Evolutionary conservation across 2,888 invertebrate genomes (phyloP).

Genomic region (Timema podura): DNA sequence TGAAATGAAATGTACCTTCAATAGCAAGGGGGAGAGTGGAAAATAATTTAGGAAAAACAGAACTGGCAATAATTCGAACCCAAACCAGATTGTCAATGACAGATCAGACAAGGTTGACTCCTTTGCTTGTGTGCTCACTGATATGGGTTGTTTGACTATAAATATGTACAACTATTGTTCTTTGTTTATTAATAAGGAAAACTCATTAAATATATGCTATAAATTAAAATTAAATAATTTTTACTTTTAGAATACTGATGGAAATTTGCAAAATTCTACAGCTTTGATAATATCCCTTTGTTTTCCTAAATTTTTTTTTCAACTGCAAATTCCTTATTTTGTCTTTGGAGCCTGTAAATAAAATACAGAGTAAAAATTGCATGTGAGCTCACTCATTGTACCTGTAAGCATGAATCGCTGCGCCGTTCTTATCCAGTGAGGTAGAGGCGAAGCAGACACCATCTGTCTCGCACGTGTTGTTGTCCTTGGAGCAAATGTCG

Average conservation of each 20-base stretch:
- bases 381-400: slow-evolving; percentile 48
- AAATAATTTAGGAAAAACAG: too few species aligned
- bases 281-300: background rate
- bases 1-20: too few species aligned
- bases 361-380: background rate
- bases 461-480: slow-evolving; percentile 82
- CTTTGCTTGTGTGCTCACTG: too few species aligned
- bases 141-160: too few species aligned
- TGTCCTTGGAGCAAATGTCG: slow-evolving; percentile 68
- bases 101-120: too few species aligned
- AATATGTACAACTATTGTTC: too few species aligned
- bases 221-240: background rate
- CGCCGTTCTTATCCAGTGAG: slow-evolving; percentile 53
- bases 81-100: too few species aligned
- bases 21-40: too few species aligned
- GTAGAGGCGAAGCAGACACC: slow-evolving; percentile 85
- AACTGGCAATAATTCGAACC: too few species aligned
- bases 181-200: too few species aligned
- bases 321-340: background rate
- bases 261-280: background rate
- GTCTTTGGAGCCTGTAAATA: background rate
- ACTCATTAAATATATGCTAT: too few species aligned
- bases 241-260: background rate
- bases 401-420: slow-evolving; percentile 69
- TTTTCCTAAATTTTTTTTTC: background rate